These are phyloP conservation scores for Mobula birostris DNA, from an alignment of 2,113 vertebrate species.

Conservation along the genomic window DNA sequence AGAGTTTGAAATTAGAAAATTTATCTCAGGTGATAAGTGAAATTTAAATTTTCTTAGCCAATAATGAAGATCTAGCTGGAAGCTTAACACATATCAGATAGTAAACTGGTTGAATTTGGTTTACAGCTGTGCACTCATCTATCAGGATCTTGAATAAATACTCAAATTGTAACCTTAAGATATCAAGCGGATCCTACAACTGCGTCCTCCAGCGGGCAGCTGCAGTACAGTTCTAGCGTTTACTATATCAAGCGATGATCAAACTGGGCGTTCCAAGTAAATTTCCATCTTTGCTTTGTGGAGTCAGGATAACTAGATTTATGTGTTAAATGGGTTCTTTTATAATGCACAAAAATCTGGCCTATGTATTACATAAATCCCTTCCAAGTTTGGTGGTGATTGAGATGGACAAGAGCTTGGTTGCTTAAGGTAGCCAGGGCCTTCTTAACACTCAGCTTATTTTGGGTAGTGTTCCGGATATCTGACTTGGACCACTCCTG, in stretches of 20 bases:
- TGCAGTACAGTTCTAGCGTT: not conserved
- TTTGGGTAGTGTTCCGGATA: too few species aligned
- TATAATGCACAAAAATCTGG: too few species aligned
- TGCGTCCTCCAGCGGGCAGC: not conserved
- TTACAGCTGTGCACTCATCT: too few species aligned
- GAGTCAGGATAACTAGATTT: not conserved
- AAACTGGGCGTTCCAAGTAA: not conserved
- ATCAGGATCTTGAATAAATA: not conserved
- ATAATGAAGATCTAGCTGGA: not conserved
- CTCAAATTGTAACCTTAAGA: not conserved
- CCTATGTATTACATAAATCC: too few species aligned
- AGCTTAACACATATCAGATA: too few species aligned
- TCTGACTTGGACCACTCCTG: too few species aligned
- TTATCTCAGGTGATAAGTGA: not conserved
- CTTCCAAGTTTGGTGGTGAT: too few species aligned
- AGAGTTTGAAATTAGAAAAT: not conserved
- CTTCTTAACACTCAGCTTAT: too few species aligned
- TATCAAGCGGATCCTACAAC: not conserved
- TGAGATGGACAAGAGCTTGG: too few species aligned
- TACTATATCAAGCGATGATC: not conserved
- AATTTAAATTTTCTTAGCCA: not conserved
- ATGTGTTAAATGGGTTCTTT: too few species aligned
- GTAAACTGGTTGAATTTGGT: too few species aligned
- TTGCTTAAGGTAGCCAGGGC: too few species aligned
- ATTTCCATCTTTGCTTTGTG: not conserved